These are phyloP conservation scores for Pterostichus niger DNA, from an alignment of 2,888 invertebrate genomes.

Conservation along the genomic window DNA sequence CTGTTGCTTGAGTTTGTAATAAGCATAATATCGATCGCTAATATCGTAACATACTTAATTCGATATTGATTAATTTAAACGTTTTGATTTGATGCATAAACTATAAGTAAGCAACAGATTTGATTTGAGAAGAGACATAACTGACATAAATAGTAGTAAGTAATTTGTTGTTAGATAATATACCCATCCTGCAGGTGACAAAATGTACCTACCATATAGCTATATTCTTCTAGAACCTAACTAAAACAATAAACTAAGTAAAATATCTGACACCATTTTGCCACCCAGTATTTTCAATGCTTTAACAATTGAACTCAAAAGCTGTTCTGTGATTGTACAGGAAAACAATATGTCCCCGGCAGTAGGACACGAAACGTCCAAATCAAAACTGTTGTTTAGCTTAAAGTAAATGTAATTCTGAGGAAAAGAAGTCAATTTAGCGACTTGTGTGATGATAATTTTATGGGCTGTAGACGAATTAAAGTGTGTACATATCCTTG, in stretches of 20 bases:
- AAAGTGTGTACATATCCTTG: constrained; percentile 76
- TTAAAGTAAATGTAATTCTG: constrained; percentile 17
- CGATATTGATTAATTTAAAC: constrained; percentile 15
- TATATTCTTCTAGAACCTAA: constrained; percentile 28
- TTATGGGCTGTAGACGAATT: constrained; percentile 51
- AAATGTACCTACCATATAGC: constrained; percentile 26
- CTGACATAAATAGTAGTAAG: neutral
- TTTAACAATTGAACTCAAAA: constrained; percentile 26
- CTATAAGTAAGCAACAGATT: constrained; percentile 41
- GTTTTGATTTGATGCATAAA: constrained; percentile 1
- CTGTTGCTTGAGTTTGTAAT: too few relatives aligned
- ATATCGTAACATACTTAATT: neutral
- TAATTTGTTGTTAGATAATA: constrained; percentile 20
- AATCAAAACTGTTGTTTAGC: constrained; percentile 37
- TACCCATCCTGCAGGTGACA: constrained; percentile 19
- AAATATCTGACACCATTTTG: constrained; percentile 30
- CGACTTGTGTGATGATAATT: constrained; percentile 59
- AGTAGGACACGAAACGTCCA: neutral
- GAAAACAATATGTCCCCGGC: neutral
- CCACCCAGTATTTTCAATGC: constrained; percentile 27
- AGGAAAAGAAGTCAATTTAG: constrained; percentile 56
- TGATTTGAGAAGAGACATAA: constrained; percentile 1
- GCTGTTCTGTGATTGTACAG: constrained; percentile 30
- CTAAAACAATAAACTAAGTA: constrained; percentile 25
- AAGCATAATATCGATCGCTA: too few relatives aligned